Conservation (phyloP, 2,888 invertebrate genomes). For the Anagyrus pseudococci region DNA sequence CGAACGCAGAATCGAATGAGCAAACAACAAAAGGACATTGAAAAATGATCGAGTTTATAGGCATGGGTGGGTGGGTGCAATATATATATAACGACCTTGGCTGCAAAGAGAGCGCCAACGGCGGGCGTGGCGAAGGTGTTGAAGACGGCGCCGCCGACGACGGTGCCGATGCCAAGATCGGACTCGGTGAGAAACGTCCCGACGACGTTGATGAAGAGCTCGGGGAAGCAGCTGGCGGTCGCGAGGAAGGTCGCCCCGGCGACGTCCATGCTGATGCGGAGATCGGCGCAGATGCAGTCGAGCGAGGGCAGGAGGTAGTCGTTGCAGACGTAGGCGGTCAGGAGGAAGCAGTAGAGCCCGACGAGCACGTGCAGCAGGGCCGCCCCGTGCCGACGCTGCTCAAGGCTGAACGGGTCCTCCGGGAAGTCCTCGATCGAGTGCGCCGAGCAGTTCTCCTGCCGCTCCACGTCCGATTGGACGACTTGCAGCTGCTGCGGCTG, state of each 20-base stretch:
- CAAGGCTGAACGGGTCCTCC: slow-evolving; percentile 66
- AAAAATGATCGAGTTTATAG: neutral
- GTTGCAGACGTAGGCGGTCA: slow-evolving; percentile 89
- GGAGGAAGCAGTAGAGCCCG: slow-evolving; percentile 83
- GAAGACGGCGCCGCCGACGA: slow-evolving; percentile 87
- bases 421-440: slow-evolving; percentile 67
- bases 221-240: slow-evolving; percentile 92
- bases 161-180: slow-evolving; percentile 86
- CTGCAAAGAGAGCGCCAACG: slow-evolving; percentile 78
- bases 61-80: no score
- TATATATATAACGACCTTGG: no score
- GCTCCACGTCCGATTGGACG: neutral
- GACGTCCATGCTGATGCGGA: slow-evolving; percentile 82
- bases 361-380: slow-evolving; percentile 78
- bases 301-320: slow-evolving; percentile 91
- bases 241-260: slow-evolving; percentile 98
- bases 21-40: neutral
- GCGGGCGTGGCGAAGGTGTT: slow-evolving; percentile 87
- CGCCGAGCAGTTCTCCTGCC: slow-evolving; percentile 43
- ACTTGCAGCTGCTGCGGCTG: neutral
- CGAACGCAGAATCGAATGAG: neutral
- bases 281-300: slow-evolving; percentile 83
- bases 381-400: slow-evolving; percentile 77
- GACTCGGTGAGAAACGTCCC: slow-evolving; percentile 84
- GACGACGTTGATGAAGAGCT: slow-evolving; percentile 90